A percentile compares a stretch with the other conserved stretches of the same genome.
Evolutionary conservation across 2,797 vertebrate genomes (phyloP).

Genomic region (Vespertilio murinus): DNA sequence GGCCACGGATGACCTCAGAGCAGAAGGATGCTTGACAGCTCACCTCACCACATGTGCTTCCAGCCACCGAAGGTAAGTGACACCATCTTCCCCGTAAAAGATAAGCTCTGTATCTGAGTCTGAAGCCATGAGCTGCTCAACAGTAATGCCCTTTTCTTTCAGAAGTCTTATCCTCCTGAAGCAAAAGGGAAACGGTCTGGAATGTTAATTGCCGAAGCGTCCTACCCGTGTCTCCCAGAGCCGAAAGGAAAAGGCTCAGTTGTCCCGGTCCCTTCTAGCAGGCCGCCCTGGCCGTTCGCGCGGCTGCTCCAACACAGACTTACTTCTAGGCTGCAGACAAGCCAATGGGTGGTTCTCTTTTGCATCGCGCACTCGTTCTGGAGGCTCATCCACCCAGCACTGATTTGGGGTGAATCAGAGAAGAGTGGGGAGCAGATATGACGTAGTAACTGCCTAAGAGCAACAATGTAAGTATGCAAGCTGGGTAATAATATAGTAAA

Average conservation of each 20-base stretch:
- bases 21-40: slow-evolving; percentile 43
- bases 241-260: neutral
- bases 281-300: neutral
- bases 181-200: neutral
- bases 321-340: neutral
- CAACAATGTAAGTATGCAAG: neutral
- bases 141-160: neutral
- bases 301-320: neutral
- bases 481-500: neutral
- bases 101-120: neutral
- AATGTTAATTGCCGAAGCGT: neutral
- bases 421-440: neutral
- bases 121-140: slow-evolving; percentile 1
- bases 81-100: neutral
- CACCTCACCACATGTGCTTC: slow-evolving; percentile 50
- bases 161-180: slow-evolving; percentile 8
- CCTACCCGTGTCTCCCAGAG: neutral
- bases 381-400: neutral
- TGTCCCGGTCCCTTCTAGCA: neutral
- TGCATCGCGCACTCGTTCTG: neutral
- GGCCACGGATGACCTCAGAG: neutral
- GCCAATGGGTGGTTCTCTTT: neutral
- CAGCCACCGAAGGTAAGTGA: slow-evolving; percentile 8
- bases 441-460: neutral
- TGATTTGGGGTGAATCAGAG: neutral